phyloP scores from a whole-genome alignment of 2,888 invertebrate genomes.

The Notodonta ziczac region DNA sequence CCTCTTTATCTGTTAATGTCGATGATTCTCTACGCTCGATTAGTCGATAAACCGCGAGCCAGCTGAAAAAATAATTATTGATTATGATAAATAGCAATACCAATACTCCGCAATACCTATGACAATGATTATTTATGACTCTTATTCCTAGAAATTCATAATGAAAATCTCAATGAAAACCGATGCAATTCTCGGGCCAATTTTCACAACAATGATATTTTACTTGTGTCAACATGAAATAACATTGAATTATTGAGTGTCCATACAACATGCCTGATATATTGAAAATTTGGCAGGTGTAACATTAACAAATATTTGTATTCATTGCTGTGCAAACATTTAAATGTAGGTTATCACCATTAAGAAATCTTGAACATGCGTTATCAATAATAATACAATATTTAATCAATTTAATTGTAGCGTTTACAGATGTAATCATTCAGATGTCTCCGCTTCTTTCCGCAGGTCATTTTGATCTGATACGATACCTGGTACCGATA shows the following conservation, averaged over 20 bases:
- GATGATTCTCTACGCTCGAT: constrained; percentile 16
- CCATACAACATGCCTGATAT: constrained; percentile 20
- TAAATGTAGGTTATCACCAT: constrained; percentile 59
- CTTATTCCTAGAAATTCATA: neutral
- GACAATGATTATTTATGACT: neutral
- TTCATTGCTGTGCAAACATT: constrained; percentile 31
- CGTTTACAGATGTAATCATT: constrained; percentile 51
- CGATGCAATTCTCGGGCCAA: constrained; percentile 10
- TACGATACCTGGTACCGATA: constrained; percentile 28
- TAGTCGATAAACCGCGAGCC: constrained; percentile 14
- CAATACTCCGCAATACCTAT: neutral
- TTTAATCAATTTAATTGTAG: constrained; percentile 33
- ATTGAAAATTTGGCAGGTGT: constrained; percentile 32
- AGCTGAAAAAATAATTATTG: too few relatives aligned
- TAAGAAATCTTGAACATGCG: constrained; percentile 50
- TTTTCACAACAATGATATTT: constrained; percentile 15
- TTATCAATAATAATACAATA: constrained; percentile 47
- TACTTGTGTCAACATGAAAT: constrained; percentile 22
- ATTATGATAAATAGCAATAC: too few relatives aligned
- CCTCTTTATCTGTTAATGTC: constrained; percentile 52
- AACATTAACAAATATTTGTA: constrained; percentile 27
- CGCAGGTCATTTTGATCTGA: constrained; percentile 42
- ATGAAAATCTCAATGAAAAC: neutral
- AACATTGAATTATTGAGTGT: constrained; percentile 22
- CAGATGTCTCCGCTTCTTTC: constrained; percentile 29